Conservation (phyloP, 2,797 vertebrate species). For the Astyanax mexicanus region DNA sequence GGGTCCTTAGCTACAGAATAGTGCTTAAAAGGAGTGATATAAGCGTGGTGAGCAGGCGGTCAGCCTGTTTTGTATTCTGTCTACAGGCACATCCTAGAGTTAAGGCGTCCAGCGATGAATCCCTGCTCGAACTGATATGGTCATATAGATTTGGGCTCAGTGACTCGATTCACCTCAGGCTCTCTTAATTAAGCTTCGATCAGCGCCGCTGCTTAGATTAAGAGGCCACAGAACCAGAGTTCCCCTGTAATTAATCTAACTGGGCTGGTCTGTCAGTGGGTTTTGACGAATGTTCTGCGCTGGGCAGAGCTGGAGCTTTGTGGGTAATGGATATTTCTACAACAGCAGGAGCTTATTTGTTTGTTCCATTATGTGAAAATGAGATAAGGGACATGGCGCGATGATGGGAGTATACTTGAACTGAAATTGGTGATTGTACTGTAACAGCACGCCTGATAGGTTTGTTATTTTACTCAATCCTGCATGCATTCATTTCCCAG, state of each 20-base stretch:
- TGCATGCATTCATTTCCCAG: constrained; percentile 2
- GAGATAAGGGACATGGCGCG: background rate
- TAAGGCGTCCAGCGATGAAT: background rate
- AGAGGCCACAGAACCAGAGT: constrained; percentile 35
- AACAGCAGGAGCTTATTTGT: background rate
- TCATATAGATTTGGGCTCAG: constrained; percentile 27
- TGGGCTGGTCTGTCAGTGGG: background rate
- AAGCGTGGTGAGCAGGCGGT: constrained; percentile 11
- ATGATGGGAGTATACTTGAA: background rate
- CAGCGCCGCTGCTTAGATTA: constrained; percentile 17
- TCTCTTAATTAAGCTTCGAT: constrained; percentile 44
- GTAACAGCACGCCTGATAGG: background rate
- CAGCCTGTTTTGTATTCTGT: constrained; percentile 20
- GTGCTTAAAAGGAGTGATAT: constrained; percentile 58
- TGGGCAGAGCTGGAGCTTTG: background rate
- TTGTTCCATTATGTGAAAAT: constrained; percentile 1
- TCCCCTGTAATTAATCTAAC: constrained; percentile 41
- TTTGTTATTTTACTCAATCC: background rate
- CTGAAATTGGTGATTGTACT: background rate
- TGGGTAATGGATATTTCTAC: background rate
- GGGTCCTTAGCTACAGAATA: constrained; percentile 60
- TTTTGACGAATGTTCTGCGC: background rate
- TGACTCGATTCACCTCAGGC: constrained; percentile 20
- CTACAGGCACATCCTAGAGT: background rate
- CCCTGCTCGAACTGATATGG: background rate